These are phyloP conservation scores for Acipenser transmontanus DNA, from an alignment of 2,797 vertebrate genomes.

Conservation along the genomic window DNA sequence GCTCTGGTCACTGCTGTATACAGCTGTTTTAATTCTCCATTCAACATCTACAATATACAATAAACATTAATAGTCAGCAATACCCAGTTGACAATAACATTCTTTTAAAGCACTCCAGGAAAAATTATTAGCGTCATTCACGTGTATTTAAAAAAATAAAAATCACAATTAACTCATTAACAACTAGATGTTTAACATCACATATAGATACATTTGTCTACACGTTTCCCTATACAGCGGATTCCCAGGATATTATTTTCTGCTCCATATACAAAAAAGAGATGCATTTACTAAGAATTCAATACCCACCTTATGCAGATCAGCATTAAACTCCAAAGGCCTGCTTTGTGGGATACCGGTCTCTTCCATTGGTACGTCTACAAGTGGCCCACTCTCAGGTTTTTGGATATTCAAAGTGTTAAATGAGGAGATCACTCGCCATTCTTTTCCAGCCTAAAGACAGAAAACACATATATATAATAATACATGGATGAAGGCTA, in stretches of 20 bases:
- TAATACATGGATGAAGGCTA: too few species aligned
- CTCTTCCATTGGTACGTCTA: slow-evolving; percentile 51
- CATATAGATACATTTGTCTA: too few species aligned
- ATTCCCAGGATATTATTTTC: background rate
- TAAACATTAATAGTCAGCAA: background rate
- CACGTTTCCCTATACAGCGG: background rate
- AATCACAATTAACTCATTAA: too few species aligned
- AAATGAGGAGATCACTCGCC: slow-evolving; percentile 68
- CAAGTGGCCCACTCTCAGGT: slow-evolving; percentile 34
- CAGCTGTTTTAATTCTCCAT: slow-evolving; percentile 67
- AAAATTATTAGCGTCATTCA: too few species aligned
- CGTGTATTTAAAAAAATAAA: too few species aligned
- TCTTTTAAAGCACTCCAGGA: too few species aligned
- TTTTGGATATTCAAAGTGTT: slow-evolving; percentile 21
- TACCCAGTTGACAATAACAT: too few species aligned
- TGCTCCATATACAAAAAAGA: background rate
- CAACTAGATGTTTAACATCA: too few species aligned
- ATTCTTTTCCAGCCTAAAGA: slow-evolving; percentile 62
- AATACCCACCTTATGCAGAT: slow-evolving; percentile 61
- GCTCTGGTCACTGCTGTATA: slow-evolving; percentile 70
- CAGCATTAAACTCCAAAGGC: slow-evolving; percentile 39
- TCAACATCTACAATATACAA: slow-evolving; percentile 51
- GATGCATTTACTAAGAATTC: background rate
- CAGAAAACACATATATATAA: background rate
- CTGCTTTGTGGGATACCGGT: slow-evolving; percentile 24